Evolutionary conservation across 2,888 invertebrate species (phyloP), one percentile per base, ranked within the genome.

Genomic region (Acleris laterana): DNA sequence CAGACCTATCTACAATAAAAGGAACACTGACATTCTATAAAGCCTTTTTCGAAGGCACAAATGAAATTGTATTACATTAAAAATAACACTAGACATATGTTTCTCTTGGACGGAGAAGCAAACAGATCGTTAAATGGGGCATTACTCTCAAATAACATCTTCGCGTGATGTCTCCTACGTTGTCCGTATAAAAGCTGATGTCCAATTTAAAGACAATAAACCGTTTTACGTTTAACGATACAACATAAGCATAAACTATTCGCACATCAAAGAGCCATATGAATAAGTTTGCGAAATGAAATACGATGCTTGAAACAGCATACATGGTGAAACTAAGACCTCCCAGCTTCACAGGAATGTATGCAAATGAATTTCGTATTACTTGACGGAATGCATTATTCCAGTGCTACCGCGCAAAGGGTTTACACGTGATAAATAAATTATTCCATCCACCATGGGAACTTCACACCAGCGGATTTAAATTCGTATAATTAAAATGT

Each of bases 361-460:
- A 85, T 85, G 87, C 80, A 82, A 86, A 85, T 82, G 77, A 81
- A 78, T 77, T 80, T 78, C 77, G 74, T 79, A 77, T 80, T 76
- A 75, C 76, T 78, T 81, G 82, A 82, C 80, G 78, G 77, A 80
- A 77, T 79, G 79, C 77, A 79, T 77, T 82, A 77, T 80, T 75
- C 74, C 73, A 69, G 63, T 70, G 69, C 70, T 69, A 44, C 68
- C 68, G 74, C 71, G 76, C 57, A 72, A 74, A 74, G 71, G 73
- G 72, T 71, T 76, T 71, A 71, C 72, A 73, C 70, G 70, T 72
- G 68, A 70, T 73, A 78, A 78, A 81, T 80, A 78, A 79, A 80
- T 79, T 78, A 78, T 69, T 51, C 63, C 71, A 73, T 75, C 72
- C 70, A 69, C 72, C 62, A 69, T 66, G 58, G 71, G 63, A 71